Base-by-base conservation (phyloP, 2,113 vertebrate species). In the Gymnogyps californianus region DNA sequence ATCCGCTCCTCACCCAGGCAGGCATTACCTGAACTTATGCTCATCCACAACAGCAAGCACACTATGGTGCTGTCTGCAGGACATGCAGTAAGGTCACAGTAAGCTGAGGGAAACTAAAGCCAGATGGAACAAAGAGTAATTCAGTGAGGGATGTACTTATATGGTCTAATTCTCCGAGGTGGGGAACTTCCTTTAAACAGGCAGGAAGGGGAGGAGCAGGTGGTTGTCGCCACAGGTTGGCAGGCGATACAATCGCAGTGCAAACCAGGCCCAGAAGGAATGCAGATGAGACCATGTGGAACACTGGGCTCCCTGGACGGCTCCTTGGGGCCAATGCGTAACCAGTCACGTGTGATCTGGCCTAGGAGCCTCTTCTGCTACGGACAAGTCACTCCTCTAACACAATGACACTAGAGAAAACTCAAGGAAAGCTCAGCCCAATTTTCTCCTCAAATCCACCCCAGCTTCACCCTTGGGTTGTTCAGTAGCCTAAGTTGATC, bases 241-340 rank as follows among this genome's bases (percentile, higher is more conserved):
- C 57, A 70, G 59, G 38, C 22, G 38, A 52, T 52, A 74, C 3
- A 54, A 38, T 8, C 0, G 0, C 40, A 83, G 61, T 1, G 22
- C 20, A 49, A 87, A 83, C 19, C 38, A 72, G 74, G 65, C 34
- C 46, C 20, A 74, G 79, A 74, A 82, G n/a, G 38, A 67, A 52
- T 0, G 2, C 51, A 89, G 18, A 28, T 0, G 0, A 42, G 16
- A 51, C 13, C 44, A 22, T 6, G 26, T 34, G 25, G 20, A 87
- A 78, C 7, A 2, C 29, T 28, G n/a, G 42, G n/a, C 11, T 83
- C 28, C 13, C 58, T 62, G 51, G 7, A 44, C 2, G 9, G 72
- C 32, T 71, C 24, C 38, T 46, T 29, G 3, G 34, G 31, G 26
- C 16, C n/a, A 79, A 47, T 0, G 2, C 1, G 4, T 65, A 74